Conservation (phyloP, 2,113 vertebrate species). For the Glaucidium brasilianum region DNA sequence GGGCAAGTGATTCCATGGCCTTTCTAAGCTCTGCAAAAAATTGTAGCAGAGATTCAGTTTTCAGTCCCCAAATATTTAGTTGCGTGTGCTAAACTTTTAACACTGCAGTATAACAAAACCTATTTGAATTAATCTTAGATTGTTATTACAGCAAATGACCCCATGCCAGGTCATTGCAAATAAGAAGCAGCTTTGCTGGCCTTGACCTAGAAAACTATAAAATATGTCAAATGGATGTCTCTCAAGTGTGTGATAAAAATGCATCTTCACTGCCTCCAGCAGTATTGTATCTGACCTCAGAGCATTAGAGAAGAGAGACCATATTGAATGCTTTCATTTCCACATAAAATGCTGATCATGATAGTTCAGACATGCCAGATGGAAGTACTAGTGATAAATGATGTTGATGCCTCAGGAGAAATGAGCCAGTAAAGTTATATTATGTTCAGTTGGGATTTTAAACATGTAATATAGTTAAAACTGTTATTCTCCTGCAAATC, state of each 20-base stretch:
- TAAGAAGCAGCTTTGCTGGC: constrained; percentile 58
- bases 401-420: constrained; percentile 73
- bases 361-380: constrained; percentile 72
- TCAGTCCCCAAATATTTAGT: neutral
- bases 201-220: constrained; percentile 63
- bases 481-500: constrained; percentile 57
- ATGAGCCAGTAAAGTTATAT: constrained; percentile 73
- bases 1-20: neutral
- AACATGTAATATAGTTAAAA: constrained; percentile 68
- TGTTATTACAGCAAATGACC: constrained; percentile 63
- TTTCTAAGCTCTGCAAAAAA: neutral
- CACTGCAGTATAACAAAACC: neutral
- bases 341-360: constrained; percentile 76
- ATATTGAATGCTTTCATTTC: constrained; percentile 71
- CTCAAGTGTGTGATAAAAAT: constrained; percentile 72
- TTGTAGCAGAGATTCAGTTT: neutral
- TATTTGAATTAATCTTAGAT: neutral
- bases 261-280: constrained; percentile 51
- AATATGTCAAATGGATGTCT: constrained; percentile 58
- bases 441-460: constrained; percentile 74
- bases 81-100: neutral
- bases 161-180: constrained; percentile 61
- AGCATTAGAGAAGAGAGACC: constrained; percentile 64
- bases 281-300: constrained; percentile 70
- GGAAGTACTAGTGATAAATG: constrained; percentile 73